These are phyloP conservation scores for Apoda limacodes DNA, from an alignment of 2,888 invertebrate species.

Conservation along the genomic window DNA sequence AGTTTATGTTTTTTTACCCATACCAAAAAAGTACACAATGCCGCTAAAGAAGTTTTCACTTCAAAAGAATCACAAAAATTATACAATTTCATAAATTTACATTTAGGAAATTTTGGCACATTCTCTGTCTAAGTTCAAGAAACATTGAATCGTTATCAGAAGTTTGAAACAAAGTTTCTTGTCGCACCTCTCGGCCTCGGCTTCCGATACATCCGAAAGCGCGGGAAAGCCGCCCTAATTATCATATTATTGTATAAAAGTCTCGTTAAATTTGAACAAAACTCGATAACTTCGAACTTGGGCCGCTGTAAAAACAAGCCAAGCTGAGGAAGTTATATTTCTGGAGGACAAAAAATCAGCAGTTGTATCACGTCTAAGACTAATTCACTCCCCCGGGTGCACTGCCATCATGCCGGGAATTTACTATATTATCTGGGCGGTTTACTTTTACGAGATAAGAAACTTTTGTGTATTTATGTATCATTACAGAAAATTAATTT, in stretches of 20 bases:
- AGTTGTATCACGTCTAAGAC: conserved; percentile 56
- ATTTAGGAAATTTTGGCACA: no score
- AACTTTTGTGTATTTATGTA: conserved; percentile 32
- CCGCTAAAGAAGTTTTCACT: no score
- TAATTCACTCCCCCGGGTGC: conserved; percentile 54
- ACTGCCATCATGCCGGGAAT: conserved; percentile 52
- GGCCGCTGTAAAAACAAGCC: conserved; percentile 49
- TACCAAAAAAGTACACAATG: no score
- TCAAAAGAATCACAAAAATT: no score
- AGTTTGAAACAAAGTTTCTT: not conserved
- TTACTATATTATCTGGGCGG: conserved; percentile 45
- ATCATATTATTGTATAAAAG: conserved; percentile 63
- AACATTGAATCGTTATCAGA: no score
- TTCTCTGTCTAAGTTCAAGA: no score
- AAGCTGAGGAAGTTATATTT: conserved; percentile 38
- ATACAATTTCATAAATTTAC: no score
- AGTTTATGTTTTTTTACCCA: no score
- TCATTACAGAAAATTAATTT: conserved; percentile 10
- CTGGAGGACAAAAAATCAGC: conserved; percentile 48
- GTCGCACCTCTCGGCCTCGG: not conserved
- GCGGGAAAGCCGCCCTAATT: conserved; percentile 43
- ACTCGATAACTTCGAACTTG: conserved; percentile 54
- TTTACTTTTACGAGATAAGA: conserved; percentile 36
- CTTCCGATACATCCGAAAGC: conserved; percentile 31
- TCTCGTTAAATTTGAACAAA: conserved; percentile 53